Conservation (phyloP, 2,888 invertebrate genomes). For the Chymomyza amoena region DNA sequence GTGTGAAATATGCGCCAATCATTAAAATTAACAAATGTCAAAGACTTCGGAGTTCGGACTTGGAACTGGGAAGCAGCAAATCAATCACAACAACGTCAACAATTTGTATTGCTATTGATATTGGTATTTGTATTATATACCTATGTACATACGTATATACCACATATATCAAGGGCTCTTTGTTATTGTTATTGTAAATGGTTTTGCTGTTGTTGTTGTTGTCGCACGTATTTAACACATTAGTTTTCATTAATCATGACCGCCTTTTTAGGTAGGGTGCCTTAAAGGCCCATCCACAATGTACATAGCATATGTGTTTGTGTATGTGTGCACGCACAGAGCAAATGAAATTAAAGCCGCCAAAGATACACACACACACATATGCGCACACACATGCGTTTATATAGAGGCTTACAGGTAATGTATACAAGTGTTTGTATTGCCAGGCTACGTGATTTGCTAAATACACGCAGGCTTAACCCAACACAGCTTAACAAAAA, state of each 20-base stretch:
- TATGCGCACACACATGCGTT: background rate
- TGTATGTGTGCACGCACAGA: constrained; percentile 15
- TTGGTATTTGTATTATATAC: background rate
- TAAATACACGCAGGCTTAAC: constrained; percentile 57
- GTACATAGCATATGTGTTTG: constrained; percentile 2
- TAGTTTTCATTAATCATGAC: constrained; percentile 61
- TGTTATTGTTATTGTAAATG: constrained; percentile 22
- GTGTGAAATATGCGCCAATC: constrained; percentile 47
- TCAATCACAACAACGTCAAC: constrained; percentile 52
- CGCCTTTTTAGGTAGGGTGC: background rate
- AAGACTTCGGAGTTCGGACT: background rate
- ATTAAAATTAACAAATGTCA: constrained; percentile 64
- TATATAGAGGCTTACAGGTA: constrained; percentile 23
- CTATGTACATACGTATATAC: background rate
- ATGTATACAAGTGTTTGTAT: constrained; percentile 17
- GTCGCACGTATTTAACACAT: constrained; percentile 44
- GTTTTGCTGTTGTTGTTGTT: constrained; percentile 21
- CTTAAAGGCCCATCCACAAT: background rate
- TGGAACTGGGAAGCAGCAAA: constrained; percentile 39
- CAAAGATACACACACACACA: constrained; percentile 1
- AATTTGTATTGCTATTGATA: background rate
- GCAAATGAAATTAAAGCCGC: constrained; percentile 18
- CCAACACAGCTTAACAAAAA: background rate
- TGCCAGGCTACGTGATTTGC: constrained; percentile 58
- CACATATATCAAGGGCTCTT: background rate